Conservation (phyloP, 2,113 vertebrate genomes). For the Hoplias malabaricus region DNA sequence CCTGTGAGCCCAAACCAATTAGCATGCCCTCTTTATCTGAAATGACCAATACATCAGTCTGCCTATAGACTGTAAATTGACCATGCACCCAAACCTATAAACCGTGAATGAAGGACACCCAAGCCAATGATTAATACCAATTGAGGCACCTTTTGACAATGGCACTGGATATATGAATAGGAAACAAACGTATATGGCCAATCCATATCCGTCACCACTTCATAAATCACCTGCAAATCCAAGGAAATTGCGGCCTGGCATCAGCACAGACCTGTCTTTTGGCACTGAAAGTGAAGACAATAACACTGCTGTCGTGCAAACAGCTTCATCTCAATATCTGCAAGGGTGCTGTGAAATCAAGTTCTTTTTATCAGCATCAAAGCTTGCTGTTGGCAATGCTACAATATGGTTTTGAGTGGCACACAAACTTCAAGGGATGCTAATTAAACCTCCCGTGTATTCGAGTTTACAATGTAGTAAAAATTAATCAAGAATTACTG, state of each 20-base stretch:
- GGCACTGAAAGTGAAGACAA: background rate
- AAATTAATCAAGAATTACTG: conserved; percentile 30
- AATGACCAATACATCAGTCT: conserved; percentile 55
- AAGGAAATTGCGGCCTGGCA: background rate
- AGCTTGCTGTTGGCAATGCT: conserved; percentile 15
- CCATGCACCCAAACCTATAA: conserved; percentile 23
- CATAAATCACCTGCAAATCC: conserved; percentile 25
- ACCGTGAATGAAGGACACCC: conserved; percentile 3
- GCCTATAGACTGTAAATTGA: conserved; percentile 25
- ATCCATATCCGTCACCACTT: conserved; percentile 13
- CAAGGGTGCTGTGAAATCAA: conserved; percentile 3
- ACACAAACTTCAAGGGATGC: conserved; percentile 25
- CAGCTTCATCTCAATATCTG: conserved; percentile 14
- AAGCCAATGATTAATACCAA: conserved; percentile 39
- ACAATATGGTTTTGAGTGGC: conserved; percentile 14
- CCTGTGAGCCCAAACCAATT: conserved; percentile 49
- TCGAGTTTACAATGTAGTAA: conserved; percentile 42
- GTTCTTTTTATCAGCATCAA: conserved; percentile 26
- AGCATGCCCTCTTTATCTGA: conserved; percentile 53
- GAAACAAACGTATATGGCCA: conserved; percentile 23
- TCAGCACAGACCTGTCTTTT: background rate
- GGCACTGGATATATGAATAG: conserved; percentile 38
- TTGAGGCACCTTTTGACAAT: conserved; percentile 28
- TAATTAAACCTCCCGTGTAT: conserved; percentile 36
- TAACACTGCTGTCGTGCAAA: background rate